Percentiles rank a stretch among this genome's conserved stretches.
Conservation (phyloP, 2,888 invertebrate genomes). For the Agelastica alni region DNA sequence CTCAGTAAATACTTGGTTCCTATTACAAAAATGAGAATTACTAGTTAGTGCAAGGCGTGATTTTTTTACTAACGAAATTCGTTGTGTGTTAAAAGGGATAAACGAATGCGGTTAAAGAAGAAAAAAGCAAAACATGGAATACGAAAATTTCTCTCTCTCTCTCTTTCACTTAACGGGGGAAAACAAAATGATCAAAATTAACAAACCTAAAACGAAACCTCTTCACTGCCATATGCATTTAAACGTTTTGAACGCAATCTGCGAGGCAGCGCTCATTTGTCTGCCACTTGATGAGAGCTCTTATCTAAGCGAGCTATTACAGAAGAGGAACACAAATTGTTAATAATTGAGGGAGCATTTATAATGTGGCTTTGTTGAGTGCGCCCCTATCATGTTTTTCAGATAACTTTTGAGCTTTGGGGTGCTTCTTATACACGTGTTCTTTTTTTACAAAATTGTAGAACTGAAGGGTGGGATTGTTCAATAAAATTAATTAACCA, state of each 20-base stretch:
- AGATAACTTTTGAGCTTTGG: constrained; percentile 37
- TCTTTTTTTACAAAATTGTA: constrained; percentile 11
- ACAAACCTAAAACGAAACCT: constrained; percentile 37
- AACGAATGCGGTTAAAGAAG: no score
- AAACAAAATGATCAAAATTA: constrained; percentile 31
- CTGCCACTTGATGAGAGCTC: constrained; percentile 50
- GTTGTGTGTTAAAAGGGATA: no score
- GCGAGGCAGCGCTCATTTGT: constrained; percentile 50
- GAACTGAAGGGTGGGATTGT: not conserved
- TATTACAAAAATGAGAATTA: no score
- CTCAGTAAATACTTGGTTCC: no score
- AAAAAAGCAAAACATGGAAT: no score
- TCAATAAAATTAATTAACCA: constrained; percentile 1
- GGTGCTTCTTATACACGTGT: constrained; percentile 34
- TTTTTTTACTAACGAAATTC: no score
- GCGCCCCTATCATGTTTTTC: constrained; percentile 35
- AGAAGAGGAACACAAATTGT: constrained; percentile 50
- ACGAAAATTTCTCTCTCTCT: no score
- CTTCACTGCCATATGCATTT: constrained; percentile 35
- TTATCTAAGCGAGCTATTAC: constrained; percentile 50
- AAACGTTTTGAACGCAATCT: constrained; percentile 30
- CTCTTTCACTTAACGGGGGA: constrained; percentile 8
- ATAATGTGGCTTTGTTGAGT: constrained; percentile 41
- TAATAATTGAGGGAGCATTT: constrained; percentile 52
- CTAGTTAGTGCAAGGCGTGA: no score